phyloP scores from a whole-genome alignment of 1,140 invertebrate genomes.

The Drosophila navojoa region DNA sequence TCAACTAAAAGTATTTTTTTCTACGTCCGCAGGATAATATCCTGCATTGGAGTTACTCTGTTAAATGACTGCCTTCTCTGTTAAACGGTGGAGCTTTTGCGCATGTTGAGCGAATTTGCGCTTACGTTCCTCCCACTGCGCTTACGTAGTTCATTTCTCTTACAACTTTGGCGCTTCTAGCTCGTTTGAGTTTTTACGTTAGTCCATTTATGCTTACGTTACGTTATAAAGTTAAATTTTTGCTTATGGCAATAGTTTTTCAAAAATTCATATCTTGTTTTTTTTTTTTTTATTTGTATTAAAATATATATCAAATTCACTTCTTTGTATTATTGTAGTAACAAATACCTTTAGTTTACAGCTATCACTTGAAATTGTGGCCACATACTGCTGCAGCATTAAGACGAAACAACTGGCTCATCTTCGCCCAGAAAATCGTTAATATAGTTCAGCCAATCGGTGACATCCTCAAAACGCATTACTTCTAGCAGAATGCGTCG shows the following conservation, averaged over 20 bases:
- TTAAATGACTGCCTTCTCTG: conserved; percentile 22
- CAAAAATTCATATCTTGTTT: no score
- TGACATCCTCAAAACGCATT: conserved; percentile 33
- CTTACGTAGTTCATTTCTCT: conserved; percentile 7
- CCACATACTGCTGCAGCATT: not conserved
- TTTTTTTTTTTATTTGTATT: not conserved
- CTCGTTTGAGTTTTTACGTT: no score
- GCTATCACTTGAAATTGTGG: conserved; percentile 15
- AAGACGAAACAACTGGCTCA: conserved; percentile 16
- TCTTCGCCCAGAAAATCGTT: conserved; percentile 54
- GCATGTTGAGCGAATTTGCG: not conserved
- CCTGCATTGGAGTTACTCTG: conserved; percentile 33
- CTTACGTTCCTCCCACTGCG: conserved; percentile 15
- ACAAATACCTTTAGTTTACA: not conserved
- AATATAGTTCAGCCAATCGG: conserved; percentile 52
- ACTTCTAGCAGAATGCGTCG: conserved; percentile 40
- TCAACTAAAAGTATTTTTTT: conserved; percentile 73
- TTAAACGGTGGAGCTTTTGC: conserved; percentile 19
- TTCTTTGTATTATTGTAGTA: no score
- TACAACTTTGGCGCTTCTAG: not conserved
- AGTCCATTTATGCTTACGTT: not conserved
- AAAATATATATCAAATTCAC: not conserved
- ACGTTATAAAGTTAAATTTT: no score
- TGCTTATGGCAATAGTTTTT: no score
- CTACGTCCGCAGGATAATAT: conserved; percentile 54